Evolutionary conservation across 2,888 invertebrate genomes (phyloP).

Genomic region (Aplocera efformata): DNA sequence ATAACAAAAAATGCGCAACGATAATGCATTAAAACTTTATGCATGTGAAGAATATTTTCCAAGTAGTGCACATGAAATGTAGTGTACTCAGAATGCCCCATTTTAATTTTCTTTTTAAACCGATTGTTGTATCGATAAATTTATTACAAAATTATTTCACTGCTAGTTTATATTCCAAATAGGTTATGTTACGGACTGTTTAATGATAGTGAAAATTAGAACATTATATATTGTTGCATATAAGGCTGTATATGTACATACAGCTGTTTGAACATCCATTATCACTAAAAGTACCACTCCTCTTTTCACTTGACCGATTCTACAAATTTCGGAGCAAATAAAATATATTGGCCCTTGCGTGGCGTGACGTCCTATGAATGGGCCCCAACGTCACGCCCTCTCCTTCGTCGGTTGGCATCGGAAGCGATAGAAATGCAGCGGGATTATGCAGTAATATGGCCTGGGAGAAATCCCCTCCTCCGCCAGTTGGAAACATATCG

Average conservation of each 20-base stretch:
- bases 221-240: too few species aligned
- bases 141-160: too few species aligned
- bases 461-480: conserved; percentile 45
- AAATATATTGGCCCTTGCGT: conserved; percentile 52
- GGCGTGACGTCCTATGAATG: conserved; percentile 43
- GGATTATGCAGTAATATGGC: conserved; percentile 72
- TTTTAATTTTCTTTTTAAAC: too few species aligned
- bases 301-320: conserved; percentile 45
- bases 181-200: too few species aligned
- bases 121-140: too few species aligned
- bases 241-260: background rate
- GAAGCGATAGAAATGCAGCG: conserved; percentile 74
- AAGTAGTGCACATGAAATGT: too few species aligned
- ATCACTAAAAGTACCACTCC: conserved; percentile 32
- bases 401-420: conserved; percentile 48
- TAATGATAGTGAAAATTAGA: too few species aligned
- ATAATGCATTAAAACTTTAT: too few species aligned
- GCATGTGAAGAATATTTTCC: too few species aligned
- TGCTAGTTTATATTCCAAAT: too few species aligned
- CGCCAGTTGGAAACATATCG: conserved; percentile 54
- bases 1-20: too few species aligned
- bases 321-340: conserved; percentile 55
- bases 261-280: conserved; percentile 24
- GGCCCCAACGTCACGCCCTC: conserved; percentile 52
- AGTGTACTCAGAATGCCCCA: too few species aligned